phyloP scores from a whole-genome alignment of 2,888 invertebrate genomes.

The Phortica okadai region DNA sequence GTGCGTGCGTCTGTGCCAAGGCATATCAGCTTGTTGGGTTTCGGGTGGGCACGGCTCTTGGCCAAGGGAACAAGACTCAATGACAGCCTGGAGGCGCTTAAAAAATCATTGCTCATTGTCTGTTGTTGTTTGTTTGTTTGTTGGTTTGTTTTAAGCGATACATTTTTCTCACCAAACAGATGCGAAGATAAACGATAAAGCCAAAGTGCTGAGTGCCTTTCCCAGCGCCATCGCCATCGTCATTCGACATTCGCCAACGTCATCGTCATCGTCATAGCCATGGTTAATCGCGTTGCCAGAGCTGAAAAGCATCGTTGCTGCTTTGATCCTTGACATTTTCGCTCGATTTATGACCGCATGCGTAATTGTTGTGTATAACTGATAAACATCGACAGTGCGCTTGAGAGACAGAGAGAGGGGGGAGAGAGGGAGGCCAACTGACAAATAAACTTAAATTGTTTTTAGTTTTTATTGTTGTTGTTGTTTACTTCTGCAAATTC shows the following conservation, averaged over 20 bases:
- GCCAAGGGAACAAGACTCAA: background rate
- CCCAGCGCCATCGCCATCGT: background rate
- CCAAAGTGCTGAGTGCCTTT: background rate
- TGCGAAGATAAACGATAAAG: background rate
- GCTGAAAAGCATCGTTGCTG: background rate
- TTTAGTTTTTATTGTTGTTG: background rate
- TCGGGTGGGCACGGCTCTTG: background rate
- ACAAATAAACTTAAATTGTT: conserved; percentile 16
- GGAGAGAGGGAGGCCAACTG: background rate
- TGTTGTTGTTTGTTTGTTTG: too few species aligned
- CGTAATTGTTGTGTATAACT: conserved; percentile 29
- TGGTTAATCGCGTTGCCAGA: background rate
- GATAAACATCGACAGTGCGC: background rate
- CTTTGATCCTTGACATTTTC: conserved; percentile 27
- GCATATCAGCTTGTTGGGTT: background rate
- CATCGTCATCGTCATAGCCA: background rate
- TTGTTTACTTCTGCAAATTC: background rate
- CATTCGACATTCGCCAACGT: background rate
- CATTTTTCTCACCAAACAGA: background rate
- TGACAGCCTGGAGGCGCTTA: background rate
- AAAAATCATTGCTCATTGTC: background rate
- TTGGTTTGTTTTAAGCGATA: too few species aligned
- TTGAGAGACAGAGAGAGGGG: background rate
- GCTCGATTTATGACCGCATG: conserved; percentile 27
- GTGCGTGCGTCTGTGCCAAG: background rate